Evolutionary conservation across 2,888 invertebrate genomes (phyloP), one percentile per base, ranked within the genome.

Genomic region (Cylloceria caligata): DNA sequence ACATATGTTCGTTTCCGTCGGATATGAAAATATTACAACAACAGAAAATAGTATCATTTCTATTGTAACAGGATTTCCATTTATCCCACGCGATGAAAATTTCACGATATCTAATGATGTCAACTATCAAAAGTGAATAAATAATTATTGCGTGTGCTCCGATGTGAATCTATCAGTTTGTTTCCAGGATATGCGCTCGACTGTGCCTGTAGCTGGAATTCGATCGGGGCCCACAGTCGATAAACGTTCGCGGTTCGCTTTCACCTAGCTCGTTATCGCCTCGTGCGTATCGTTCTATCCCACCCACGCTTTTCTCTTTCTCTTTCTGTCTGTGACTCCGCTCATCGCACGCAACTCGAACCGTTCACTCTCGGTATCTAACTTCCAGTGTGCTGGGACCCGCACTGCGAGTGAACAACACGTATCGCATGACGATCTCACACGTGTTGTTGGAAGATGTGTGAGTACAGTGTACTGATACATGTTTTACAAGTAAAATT

Each of bases 191-290:
- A 34, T 72, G 27, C 36, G 34, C 24, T 24, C n/a, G n/a, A n/a
- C 21, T 4, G 13, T 36, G 30, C 47, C 64, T 19, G 79, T 45
- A 60, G 57, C 36, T 49, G 65, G 67, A 79, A 79, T 79, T 79
- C 57, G 42, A 75, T 47, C 71, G 72, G 67, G 36, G 36, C 72
- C 39, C 71, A n/a, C n/a, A 67, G 76, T 76, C 81, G 52, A 76
- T 76, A 81, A 62, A 78, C 67, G 57, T 27, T 67, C 30, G 30
- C 42, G 68, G 73, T 47, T 80, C 76, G 77, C 83, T 83, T 83
- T 83, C 83, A 77, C 77, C 69, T 39, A 21, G 68, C 77, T 62
- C 68, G 81, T 81, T 83, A 80, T 83, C 83, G 73, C 24, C 27
- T n/a, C 64, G 45, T n/a, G 72, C 49, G 49, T 76, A 71, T 83